Base-by-base conservation (phyloP, 2,113 vertebrate genomes). In the Casuarius casuarius region DNA sequence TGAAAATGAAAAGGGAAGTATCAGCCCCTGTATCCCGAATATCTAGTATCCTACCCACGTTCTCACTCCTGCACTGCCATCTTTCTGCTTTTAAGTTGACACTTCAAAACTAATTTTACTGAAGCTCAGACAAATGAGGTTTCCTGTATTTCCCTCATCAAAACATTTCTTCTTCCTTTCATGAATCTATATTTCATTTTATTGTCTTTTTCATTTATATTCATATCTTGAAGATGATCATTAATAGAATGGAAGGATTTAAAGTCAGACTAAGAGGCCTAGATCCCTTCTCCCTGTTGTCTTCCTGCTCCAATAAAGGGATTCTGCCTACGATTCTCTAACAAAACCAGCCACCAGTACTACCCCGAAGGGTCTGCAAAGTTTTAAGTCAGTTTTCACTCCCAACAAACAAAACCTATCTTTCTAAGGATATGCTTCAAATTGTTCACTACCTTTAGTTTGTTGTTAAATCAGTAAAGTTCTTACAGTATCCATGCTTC, bases 51-150 rank as follows among this genome's bases (percentile, higher is more conserved):
- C 11, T 51, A 73, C 0, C 0, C 7, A 44, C 40, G 67, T 75
- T 59, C 44, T 87, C 3, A 1, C 38, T 80, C 68, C 23, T 89
- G 15, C 12, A 10, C 17, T 54, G 38, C 13, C n/a, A 56, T 68
- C 9, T n/a, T 87, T 80, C 59, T 65, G 38, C 52, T 76, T 84
- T 76, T 58, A 31, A 31, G 16, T 58, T 54, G 51, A 77, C 13
- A 56, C 19, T n/a, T 59, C 28, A 33, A 26, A 94, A 79, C 23
- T 33, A 49, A 71, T 86, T 91, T 73, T 35, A 56, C 13, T 77
- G 77, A 89, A 77, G 44, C 54, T 93, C 22, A 73, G n/a, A 73
- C 35, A 84, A 58, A 21, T 19, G 73, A 89, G 44, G 73, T 61
- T 70, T 70, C 80, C 19, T 31, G 0, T 15, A n/a, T 25, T 58